phyloP scores from a whole-genome alignment of 2,888 invertebrate genomes.

The Lissonota sp. region DNA sequence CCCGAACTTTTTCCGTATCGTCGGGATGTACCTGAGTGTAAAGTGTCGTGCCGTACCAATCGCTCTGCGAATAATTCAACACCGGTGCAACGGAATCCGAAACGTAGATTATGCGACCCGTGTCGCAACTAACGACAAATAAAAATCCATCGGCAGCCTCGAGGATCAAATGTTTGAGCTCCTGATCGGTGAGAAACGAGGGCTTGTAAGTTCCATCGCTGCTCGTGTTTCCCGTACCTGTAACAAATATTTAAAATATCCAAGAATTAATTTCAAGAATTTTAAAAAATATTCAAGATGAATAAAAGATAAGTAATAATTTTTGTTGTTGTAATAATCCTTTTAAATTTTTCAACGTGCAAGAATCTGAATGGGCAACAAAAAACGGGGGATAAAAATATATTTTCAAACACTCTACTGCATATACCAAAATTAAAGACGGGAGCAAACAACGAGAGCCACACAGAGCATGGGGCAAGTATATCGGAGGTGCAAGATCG shows the following conservation, averaged over 20 bases:
- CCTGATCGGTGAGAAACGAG: conserved; percentile 99
- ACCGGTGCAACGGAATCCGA: conserved; percentile 99
- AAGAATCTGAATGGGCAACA: too few relatives aligned
- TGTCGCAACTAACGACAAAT: conserved; percentile 98
- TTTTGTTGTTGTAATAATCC: too few relatives aligned
- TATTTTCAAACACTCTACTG: background rate
- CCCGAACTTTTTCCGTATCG: conserved; percentile 98
- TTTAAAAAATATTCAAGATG: background rate
- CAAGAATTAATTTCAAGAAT: conserved; percentile 3
- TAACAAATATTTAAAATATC: conserved; percentile 68
- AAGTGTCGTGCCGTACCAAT: conserved; percentile 98
- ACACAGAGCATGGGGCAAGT: conserved; percentile 65
- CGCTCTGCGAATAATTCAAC: conserved; percentile 97
- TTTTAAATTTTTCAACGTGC: too few relatives aligned
- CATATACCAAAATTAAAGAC: conserved; percentile 71
- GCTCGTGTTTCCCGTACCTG: conserved; percentile 98
- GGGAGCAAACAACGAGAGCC: conserved; percentile 70
- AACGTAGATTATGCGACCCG: conserved; percentile 98
- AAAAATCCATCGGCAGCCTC: conserved; percentile 99
- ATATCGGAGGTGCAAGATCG: conserved; percentile 82
- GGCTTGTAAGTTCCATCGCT: conserved; percentile 99
- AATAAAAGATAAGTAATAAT: too few relatives aligned
- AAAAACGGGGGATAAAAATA: too few relatives aligned
- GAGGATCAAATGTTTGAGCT: conserved; percentile 98
- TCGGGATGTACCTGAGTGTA: conserved; percentile 99